Conservation (phyloP, 2,797 vertebrate genomes). For the Sarcophilus harrisii region DNA sequence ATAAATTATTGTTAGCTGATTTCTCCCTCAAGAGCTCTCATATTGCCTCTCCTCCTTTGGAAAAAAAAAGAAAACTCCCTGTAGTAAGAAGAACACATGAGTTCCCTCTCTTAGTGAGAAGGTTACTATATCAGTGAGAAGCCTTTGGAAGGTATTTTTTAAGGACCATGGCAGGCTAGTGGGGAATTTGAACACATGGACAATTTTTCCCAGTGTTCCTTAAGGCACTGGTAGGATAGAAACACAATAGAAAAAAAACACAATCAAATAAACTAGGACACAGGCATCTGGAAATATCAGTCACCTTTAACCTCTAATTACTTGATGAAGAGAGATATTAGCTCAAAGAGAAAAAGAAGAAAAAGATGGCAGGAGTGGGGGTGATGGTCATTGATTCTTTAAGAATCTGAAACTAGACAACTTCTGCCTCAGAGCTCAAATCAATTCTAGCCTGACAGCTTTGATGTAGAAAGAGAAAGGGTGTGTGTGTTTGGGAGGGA, state of each 20-base stretch:
- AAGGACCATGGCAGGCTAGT: neutral
- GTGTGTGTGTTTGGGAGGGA: neutral
- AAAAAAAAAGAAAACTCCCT: neutral
- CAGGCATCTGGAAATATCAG: neutral
- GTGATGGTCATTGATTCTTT: neutral
- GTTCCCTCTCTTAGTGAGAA: neutral
- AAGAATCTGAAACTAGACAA: neutral
- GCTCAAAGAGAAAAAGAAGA: neutral
- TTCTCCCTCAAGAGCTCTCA: neutral
- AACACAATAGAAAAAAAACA: neutral
- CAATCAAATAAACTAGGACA: neutral
- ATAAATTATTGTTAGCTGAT: neutral
- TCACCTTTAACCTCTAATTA: neutral
- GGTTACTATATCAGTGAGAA: neutral
- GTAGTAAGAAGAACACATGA: neutral
- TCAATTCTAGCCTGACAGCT: neutral
- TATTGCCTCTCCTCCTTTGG: neutral
- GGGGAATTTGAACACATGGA: neutral
- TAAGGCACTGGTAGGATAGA: neutral
- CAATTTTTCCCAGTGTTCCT: neutral
- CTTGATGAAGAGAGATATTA: neutral
- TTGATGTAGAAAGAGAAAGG: neutral
- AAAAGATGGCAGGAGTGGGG: neutral
- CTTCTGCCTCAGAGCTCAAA: conserved; percentile 1
- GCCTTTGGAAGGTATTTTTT: neutral